Evolutionary conservation across 2,113 vertebrate species (phyloP).

Genomic region (Anseranas semipalmata): DNA sequence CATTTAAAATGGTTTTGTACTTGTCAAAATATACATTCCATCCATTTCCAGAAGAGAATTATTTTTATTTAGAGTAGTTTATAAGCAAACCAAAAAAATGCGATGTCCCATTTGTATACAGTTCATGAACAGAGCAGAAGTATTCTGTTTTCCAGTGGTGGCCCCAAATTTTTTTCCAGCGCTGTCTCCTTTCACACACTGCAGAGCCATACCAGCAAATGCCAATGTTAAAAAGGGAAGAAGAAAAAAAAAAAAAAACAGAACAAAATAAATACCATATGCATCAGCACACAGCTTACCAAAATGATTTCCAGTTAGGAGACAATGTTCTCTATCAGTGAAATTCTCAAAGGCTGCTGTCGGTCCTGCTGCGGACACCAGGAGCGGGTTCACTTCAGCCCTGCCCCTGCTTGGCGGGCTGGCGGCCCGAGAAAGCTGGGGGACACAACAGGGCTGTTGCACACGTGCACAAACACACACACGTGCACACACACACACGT

Average conservation of each 20-base stretch:
- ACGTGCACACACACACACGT: background rate
- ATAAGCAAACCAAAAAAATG: slow-evolving; percentile 23
- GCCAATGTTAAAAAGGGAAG: background rate
- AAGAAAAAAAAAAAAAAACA: background rate
- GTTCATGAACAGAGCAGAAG: slow-evolving; percentile 3
- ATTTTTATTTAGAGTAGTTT: slow-evolving; percentile 65
- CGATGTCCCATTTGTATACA: background rate
- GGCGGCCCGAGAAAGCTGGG: background rate
- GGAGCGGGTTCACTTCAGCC: background rate
- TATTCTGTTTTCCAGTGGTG: slow-evolving; percentile 1
- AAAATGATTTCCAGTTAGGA: background rate
- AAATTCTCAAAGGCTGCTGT: background rate
- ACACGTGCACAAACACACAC: background rate
- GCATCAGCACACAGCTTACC: background rate
- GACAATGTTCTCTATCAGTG: background rate
- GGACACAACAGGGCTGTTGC: background rate
- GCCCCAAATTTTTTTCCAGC: slow-evolving; percentile 12
- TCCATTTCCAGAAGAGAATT: slow-evolving; percentile 63
- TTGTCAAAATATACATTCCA: slow-evolving; percentile 80
- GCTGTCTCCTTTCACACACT: background rate
- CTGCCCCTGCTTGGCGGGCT: background rate
- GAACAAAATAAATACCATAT: background rate
- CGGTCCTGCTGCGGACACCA: background rate
- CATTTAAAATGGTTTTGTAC: slow-evolving; percentile 76
- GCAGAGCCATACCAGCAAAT: slow-evolving; percentile 60